Percentiles rank a stretch among this genome's conserved stretches.
These are phyloP conservation scores for Rhyacophila brunnea DNA, from an alignment of 1,140 invertebrate genomes.

Conservation along the genomic window DNA sequence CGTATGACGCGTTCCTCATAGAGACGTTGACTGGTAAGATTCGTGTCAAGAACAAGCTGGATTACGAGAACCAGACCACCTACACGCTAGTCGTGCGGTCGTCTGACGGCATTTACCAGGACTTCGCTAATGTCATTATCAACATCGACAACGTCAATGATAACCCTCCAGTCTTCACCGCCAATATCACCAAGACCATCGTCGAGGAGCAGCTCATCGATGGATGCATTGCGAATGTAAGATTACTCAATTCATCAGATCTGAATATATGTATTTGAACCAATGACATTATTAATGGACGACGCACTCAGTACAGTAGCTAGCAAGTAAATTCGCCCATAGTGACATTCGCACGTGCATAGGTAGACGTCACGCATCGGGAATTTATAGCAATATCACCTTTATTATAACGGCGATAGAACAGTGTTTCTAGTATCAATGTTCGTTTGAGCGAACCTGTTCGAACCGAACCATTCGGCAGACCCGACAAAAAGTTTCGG, in stretches of 20 bases:
- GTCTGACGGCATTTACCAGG: constrained; percentile 74
- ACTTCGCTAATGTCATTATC: constrained; percentile 73
- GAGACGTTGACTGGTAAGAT: constrained; percentile 78
- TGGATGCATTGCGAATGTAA: constrained; percentile 63
- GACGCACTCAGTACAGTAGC: too few relatives aligned
- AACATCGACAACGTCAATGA: constrained; percentile 82
- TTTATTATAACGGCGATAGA: too few relatives aligned
- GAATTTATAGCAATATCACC: too few relatives aligned
- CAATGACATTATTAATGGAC: too few relatives aligned
- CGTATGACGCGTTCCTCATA: constrained; percentile 74
- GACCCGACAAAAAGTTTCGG: too few relatives aligned
- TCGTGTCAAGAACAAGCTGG: constrained; percentile 70
- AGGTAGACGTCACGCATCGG: too few relatives aligned
- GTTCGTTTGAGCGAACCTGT: too few relatives aligned
- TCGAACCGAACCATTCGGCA: too few relatives aligned
- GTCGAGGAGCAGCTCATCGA: constrained; percentile 64
- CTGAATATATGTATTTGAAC: too few relatives aligned
- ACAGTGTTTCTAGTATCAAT: too few relatives aligned
- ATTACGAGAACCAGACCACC: constrained; percentile 80
- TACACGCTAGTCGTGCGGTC: constrained; percentile 75
- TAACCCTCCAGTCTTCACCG: constrained; percentile 74
- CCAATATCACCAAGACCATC: constrained; percentile 66
- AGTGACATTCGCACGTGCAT: too few relatives aligned
- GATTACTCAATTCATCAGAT: constrained; percentile 4
- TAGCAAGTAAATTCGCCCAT: too few relatives aligned